Conservation (phyloP, 2,888 invertebrate genomes). For the Mimumesa dahlbomi region DNA sequence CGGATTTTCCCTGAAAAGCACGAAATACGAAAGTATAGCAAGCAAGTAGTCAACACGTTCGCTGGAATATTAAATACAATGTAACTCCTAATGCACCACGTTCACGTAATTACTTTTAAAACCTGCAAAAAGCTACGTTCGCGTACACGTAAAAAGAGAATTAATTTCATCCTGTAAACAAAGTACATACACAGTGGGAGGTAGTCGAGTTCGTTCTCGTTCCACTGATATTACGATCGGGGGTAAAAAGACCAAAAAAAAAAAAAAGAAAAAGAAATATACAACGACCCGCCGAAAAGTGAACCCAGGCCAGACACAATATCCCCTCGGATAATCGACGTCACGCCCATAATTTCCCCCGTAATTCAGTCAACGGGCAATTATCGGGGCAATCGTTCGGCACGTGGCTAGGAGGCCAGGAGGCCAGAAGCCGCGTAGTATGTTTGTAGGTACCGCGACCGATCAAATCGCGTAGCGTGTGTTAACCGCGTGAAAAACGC, state of each 20-base stretch:
- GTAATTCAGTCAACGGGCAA: conserved; percentile 33
- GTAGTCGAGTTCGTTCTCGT: background rate
- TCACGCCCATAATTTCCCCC: conserved; percentile 23
- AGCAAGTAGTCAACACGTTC: too few relatives aligned
- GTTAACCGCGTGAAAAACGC: background rate
- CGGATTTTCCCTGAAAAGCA: too few relatives aligned
- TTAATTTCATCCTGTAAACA: background rate
- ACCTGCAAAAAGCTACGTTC: too few relatives aligned
- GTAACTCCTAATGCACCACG: too few relatives aligned
- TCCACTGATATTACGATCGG: too few relatives aligned
- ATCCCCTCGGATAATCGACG: conserved; percentile 22
- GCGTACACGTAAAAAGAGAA: too few relatives aligned
- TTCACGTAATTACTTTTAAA: too few relatives aligned
- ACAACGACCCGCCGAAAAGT: background rate
- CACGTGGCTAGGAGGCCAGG: background rate
- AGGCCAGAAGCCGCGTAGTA: background rate
- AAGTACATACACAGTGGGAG: too few relatives aligned
- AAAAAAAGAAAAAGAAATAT: background rate
- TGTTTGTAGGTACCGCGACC: too few relatives aligned
- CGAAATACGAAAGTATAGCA: too few relatives aligned
- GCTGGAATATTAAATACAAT: too few relatives aligned
- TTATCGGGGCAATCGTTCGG: conserved; percentile 30
- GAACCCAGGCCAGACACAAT: background rate
- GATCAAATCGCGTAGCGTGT: background rate
- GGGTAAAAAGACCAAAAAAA: too few relatives aligned